These are phyloP conservation scores for Ascaphus truei DNA, from an alignment of 2,113 vertebrate species.

Conservation along the genomic window DNA sequence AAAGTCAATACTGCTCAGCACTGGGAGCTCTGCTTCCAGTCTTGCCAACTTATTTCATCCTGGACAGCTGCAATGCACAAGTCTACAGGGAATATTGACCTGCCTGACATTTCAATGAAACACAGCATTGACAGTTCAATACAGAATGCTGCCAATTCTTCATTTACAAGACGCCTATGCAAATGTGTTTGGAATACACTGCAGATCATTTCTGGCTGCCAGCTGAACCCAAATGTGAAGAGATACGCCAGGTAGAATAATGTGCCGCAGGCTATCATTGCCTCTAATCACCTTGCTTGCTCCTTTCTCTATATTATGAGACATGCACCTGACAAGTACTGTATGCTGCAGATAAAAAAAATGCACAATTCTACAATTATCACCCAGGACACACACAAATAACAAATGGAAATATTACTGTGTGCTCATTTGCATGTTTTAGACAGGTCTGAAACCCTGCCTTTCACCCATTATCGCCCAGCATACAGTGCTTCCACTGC, in stretches of 20 bases:
- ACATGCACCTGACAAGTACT: neutral
- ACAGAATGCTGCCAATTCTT: neutral
- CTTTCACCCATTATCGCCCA: no score
- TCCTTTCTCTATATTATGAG: neutral
- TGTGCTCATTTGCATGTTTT: neutral
- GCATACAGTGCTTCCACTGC: no score
- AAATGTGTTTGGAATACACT: conserved; percentile 11
- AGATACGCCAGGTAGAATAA: conserved; percentile 2
- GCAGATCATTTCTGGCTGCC: conserved; percentile 10
- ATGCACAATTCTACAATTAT: no score
- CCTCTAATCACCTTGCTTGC: neutral
- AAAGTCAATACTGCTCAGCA: neutral
- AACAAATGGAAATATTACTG: no score
- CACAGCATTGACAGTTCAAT: neutral
- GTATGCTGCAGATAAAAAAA: no score
- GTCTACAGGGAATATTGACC: neutral
- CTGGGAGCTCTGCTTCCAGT: neutral
- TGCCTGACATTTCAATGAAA: conserved; percentile 20
- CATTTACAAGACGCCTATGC: neutral
- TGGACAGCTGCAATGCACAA: conserved; percentile 9
- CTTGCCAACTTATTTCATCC: neutral
- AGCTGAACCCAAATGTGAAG: neutral
- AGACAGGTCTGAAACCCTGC: neutral
- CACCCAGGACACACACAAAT: no score
- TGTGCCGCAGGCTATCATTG: neutral